Conservation (phyloP, 2,113 vertebrate species). For the Eidolon helvum region DNA sequence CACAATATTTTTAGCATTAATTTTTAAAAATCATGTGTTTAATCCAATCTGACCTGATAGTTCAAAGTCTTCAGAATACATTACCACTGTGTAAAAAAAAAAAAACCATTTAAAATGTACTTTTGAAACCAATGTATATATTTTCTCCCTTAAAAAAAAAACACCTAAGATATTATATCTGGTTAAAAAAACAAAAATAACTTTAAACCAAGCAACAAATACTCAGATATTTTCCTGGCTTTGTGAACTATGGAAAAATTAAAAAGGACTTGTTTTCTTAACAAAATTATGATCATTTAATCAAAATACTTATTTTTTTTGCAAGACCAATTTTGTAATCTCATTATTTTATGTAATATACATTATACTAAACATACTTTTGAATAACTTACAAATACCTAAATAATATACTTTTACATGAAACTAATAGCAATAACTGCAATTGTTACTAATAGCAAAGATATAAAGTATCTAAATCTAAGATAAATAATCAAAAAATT, state of each 20-base stretch:
- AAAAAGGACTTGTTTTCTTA: not conserved
- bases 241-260: slow-evolving; percentile 12
- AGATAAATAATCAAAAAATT: slow-evolving; percentile 28
- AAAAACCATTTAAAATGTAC: not conserved
- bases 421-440: not conserved
- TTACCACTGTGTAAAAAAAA: slow-evolving; percentile 10
- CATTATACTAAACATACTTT: not conserved
- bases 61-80: not conserved
- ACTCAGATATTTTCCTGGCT: not conserved
- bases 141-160: not conserved
- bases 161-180: not conserved
- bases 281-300: slow-evolving; percentile 22
- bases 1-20: not conserved
- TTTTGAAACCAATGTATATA: not conserved
- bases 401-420: not conserved
- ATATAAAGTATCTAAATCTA: not conserved
- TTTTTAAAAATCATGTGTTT: slow-evolving; percentile 2
- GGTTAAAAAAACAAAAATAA: slow-evolving; percentile 18
- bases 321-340: not conserved
- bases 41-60: not conserved
- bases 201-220: slow-evolving; percentile 24
- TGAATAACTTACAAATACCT: slow-evolving; percentile 4
- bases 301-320: not conserved
- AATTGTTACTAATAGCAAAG: slow-evolving; percentile 25
- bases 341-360: not conserved